Conservation (phyloP, 2,113 vertebrate species). For the Megalops atlanticus region DNA sequence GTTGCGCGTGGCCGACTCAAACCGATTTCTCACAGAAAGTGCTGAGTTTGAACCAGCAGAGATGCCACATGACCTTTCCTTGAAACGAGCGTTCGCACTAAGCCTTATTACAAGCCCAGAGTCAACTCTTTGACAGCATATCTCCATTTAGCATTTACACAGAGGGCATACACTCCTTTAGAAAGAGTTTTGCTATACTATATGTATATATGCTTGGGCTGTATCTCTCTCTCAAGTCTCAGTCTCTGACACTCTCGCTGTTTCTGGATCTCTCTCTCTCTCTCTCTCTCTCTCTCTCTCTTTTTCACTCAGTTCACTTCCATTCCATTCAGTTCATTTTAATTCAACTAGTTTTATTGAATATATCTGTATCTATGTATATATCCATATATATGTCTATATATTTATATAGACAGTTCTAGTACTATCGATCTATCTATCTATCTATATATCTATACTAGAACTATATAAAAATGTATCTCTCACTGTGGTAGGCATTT, state of each 20-base stretch:
- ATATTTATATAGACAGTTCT: too few species aligned
- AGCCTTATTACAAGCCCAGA: slow-evolving; percentile 40
- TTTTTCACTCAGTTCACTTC: background rate
- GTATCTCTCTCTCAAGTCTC: background rate
- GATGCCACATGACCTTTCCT: slow-evolving; percentile 29
- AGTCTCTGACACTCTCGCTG: slow-evolving; percentile 14
- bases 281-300: slow-evolving; percentile 3
- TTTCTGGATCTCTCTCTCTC: slow-evolving; percentile 5
- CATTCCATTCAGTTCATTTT: too few species aligned
- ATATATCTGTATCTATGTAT: too few species aligned
- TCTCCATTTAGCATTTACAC: slow-evolving; percentile 35
- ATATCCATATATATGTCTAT: too few species aligned
- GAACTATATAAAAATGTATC: too few species aligned
- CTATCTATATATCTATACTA: too few species aligned
- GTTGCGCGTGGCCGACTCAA: background rate
- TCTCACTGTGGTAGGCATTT: too few species aligned
- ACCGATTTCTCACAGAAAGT: slow-evolving; percentile 25
- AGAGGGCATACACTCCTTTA: background rate
- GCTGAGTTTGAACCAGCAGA: background rate
- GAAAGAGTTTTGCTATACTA: background rate
- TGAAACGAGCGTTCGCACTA: slow-evolving; percentile 30
- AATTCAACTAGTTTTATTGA: too few species aligned
- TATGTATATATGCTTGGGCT: background rate
- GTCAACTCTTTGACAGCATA: background rate
- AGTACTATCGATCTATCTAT: too few species aligned